Base-by-base conservation (phyloP, 2,888 invertebrate genomes). In the Crocallis elinguaria region DNA sequence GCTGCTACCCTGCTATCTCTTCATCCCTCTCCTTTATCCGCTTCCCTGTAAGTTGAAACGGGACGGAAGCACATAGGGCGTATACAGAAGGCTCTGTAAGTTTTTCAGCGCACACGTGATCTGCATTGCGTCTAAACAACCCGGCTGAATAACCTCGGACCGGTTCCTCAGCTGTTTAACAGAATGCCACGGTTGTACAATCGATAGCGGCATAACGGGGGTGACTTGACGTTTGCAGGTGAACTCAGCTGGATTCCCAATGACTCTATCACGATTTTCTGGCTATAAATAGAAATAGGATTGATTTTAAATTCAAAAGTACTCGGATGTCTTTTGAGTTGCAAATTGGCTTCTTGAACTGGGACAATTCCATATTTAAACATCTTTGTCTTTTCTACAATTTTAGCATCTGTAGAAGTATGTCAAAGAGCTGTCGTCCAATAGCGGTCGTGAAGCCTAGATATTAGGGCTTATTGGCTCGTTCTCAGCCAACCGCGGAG, bases 111-210 rank as follows among this genome's bases (percentile, higher is more conserved):
- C 88, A 87, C 90, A 90, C 89, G 90, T 89, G 88, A 90, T 88
- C 90, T 89, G 90, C 90, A 90, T 88, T 90, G 90, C 90, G 90
- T 88, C 90, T 89, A 88, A 88, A 89, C 88, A 89, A 84, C 82
- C 88, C 86, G 88, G 86, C 88, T 76, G 83, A 77, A 79, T 81
- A 85, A 84, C 85, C 87, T 86, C 84, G 71, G 71, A 52, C 67
- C 70, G 69, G 74, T 62, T 69, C 71, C 84, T 86, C 89, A 89
- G 89, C 89, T 89, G 89, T 88, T 88, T 71, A 57, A 59, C 66
- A 71, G 73, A 76, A 80, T 76, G 75, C 79, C 77, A 76, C 77
- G 79, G 77, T 67, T 79, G 71, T 62, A 74, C 76, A 82, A 88
- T 89, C 88, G 82, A 89, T 89, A 86, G 71, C 77, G 75, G 73